Percentiles rank a stretch among this genome's conserved stretches.
Conservation (phyloP, 1,140 invertebrate species). For the Sitobion miscanthi region DNA sequence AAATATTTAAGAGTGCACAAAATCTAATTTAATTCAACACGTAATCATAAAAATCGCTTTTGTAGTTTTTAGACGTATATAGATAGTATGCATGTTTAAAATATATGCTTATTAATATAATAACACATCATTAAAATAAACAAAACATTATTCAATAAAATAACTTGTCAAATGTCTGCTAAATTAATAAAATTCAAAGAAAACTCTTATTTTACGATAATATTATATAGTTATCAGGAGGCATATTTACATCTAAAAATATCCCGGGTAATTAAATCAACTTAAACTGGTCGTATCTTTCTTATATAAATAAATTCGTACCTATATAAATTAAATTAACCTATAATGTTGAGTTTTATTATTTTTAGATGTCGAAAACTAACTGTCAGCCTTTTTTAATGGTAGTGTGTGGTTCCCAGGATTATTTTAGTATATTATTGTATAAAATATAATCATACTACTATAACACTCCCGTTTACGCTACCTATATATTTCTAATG, state of each 20-base stretch:
- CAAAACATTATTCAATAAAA: not conserved
- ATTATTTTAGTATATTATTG: not conserved
- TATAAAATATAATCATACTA: not conserved
- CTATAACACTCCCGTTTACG: not conserved
- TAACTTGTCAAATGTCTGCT: not conserved
- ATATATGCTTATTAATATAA: conserved; percentile 19
- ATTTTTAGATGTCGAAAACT: not conserved
- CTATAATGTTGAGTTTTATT: not conserved
- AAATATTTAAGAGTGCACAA: not conserved
- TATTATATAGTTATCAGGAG: no score
- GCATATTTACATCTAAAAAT: not conserved
- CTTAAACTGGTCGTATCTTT: not conserved
- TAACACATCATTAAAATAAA: not conserved
- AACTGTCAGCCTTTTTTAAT: not conserved
- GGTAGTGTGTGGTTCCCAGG: not conserved
- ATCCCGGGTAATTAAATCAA: not conserved
- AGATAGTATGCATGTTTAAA: not conserved
- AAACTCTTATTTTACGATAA: no score
- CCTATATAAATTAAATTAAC: not conserved
- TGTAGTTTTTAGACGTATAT: not conserved
- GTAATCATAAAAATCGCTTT: not conserved
- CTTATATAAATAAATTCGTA: not conserved
- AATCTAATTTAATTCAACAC: not conserved
- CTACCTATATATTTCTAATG: not conserved
- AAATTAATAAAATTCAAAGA: not conserved